These are phyloP conservation scores for Heliconius erato DNA, from an alignment of 2,888 invertebrate genomes.

Conservation along the genomic window DNA sequence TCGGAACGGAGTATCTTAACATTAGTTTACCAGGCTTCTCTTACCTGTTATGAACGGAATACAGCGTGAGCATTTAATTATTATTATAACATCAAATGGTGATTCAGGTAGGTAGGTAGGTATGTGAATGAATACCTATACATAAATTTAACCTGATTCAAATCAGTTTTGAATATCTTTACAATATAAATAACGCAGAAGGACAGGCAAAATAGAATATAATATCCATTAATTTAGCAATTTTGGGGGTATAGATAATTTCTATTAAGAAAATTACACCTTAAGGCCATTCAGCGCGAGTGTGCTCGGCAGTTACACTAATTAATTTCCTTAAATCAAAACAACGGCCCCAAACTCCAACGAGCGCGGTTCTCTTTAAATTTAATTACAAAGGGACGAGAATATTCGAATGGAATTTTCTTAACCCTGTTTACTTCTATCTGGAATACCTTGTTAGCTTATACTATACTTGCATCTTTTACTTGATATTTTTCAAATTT, in stretches of 20 bases:
- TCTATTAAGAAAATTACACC: constrained; percentile 64
- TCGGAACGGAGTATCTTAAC: too few species aligned
- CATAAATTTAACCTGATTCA: background rate
- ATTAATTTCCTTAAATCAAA: constrained; percentile 81
- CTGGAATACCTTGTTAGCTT: too few species aligned
- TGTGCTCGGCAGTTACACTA: constrained; percentile 69
- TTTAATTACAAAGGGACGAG: constrained; percentile 72
- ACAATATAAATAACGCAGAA: constrained; percentile 1
- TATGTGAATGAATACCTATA: too few species aligned
- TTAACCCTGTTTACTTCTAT: constrained; percentile 39
- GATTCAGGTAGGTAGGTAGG: too few species aligned
- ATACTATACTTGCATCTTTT: too few species aligned
- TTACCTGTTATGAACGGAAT: too few species aligned
- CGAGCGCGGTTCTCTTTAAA: constrained; percentile 69
- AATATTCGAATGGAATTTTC: constrained; percentile 62
- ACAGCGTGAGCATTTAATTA: background rate
- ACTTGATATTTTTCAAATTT: too few species aligned
- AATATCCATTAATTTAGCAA: constrained; percentile 31
- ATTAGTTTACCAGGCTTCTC: too few species aligned
- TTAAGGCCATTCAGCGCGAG: constrained; percentile 62
- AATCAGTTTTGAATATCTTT: constrained; percentile 20
- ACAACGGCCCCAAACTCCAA: constrained; percentile 70
- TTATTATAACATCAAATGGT: background rate
- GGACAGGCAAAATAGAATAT: background rate
- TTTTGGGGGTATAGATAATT: constrained; percentile 35